These are phyloP conservation scores for Geotrypetes seraphini DNA, from an alignment of 2,797 vertebrate genomes.

Conservation along the genomic window DNA sequence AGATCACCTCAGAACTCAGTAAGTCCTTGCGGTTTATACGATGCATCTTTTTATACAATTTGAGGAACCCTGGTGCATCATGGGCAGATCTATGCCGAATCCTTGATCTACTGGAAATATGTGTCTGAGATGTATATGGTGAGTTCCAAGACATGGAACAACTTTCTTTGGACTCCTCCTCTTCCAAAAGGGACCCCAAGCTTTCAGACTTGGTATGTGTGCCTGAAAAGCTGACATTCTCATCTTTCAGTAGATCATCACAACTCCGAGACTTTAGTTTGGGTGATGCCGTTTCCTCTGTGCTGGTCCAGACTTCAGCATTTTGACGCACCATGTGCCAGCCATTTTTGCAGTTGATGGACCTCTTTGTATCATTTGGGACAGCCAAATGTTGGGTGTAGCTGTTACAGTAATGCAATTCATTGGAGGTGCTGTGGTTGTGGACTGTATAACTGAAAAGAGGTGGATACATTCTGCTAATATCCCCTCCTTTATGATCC, in stretches of 20 bases:
- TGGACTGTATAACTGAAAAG: conserved; percentile 73
- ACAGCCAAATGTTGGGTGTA: conserved; percentile 61
- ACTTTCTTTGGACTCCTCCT: conserved; percentile 51
- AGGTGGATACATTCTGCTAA: conserved; percentile 77
- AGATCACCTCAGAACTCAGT: conserved; percentile 84
- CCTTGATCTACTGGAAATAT: conserved; percentile 21
- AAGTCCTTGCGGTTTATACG: conserved; percentile 89
- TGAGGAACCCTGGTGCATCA: conserved; percentile 82
- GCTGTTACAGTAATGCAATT: conserved; percentile 50
- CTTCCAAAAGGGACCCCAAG: conserved; percentile 75
- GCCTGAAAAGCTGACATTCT: conserved; percentile 43
- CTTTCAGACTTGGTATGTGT: conserved; percentile 77
- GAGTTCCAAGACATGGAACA: conserved; percentile 39
- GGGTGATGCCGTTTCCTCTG: conserved; percentile 64
- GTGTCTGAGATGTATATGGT: conserved; percentile 25
- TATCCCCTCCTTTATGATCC: conserved; percentile 89
- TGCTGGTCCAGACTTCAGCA: conserved; percentile 80
- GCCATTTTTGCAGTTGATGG: conserved; percentile 70
- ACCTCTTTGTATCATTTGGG: conserved; percentile 63
- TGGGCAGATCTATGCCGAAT: conserved; percentile 63
- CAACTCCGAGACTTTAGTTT: conserved; percentile 91
- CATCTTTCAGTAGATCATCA: conserved; percentile 79
- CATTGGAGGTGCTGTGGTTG: conserved; percentile 56
- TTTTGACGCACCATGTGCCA: conserved; percentile 76
- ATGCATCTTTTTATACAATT: conserved; percentile 96